A percentile compares a stretch with the other conserved stretches of the same genome.
These are phyloP conservation scores for Tenebrosternarchus preto DNA, from an alignment of 2,113 vertebrate genomes.

Conservation along the genomic window DNA sequence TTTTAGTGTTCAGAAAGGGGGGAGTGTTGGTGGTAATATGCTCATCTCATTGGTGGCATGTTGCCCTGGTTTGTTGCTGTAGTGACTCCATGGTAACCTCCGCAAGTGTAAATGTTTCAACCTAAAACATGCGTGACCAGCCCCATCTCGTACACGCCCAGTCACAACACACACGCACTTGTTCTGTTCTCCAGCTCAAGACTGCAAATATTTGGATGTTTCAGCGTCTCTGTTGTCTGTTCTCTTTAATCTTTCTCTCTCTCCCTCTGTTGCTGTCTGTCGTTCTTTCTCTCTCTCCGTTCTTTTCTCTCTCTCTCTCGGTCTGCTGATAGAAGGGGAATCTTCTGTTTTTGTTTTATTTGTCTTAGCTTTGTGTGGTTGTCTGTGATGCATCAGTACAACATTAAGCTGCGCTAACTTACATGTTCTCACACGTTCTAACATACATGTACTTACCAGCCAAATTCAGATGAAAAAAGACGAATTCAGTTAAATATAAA, in stretches of 20 bases:
- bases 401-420: not conserved
- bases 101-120: slow-evolving; percentile 43
- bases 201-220: slow-evolving; percentile 47
- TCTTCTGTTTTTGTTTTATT: not conserved
- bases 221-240: slow-evolving; percentile 33
- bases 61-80: slow-evolving; percentile 40
- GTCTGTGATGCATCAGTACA: not conserved
- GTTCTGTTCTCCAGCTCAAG: slow-evolving; percentile 22
- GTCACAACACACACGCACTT: slow-evolving; percentile 36
- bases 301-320: not conserved
- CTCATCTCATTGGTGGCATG: slow-evolving; percentile 22
- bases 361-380: not conserved
- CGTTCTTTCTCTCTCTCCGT: not conserved
- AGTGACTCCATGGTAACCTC: slow-evolving; percentile 50
- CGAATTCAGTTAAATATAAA: not conserved
- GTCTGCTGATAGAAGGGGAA: not conserved
- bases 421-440: too few relatives aligned
- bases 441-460: too few relatives aligned
- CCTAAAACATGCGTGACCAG: slow-evolving; percentile 38
- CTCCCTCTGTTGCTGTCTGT: not conserved
- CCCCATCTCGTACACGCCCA: slow-evolving; percentile 41
- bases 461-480: too few relatives aligned
- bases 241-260: not conserved
- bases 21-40: slow-evolving; percentile 44
- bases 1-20: not conserved